phyloP scores from a whole-genome alignment of 1,140 invertebrate species.

The Macrostomum lignano region DNA sequence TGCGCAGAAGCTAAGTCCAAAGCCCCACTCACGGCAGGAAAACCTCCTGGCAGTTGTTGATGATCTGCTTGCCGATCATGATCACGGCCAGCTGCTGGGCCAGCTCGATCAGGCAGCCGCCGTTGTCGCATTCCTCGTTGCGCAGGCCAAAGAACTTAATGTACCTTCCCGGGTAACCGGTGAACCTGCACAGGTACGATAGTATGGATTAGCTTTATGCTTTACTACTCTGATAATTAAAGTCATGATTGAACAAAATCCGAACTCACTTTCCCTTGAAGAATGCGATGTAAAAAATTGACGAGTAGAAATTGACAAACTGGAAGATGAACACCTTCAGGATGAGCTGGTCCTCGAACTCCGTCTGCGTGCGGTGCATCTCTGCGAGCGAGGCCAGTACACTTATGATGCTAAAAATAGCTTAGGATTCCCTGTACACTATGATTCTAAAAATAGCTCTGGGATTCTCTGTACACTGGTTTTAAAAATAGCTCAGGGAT shows the following conservation, averaged over 20 bases:
- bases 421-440: too few relatives aligned
- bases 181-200: slow-evolving; percentile 31
- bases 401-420: slow-evolving; percentile 5
- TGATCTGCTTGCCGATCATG: slow-evolving; percentile 54
- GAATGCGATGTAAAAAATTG: slow-evolving; percentile 93
- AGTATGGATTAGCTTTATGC: slow-evolving; percentile 5
- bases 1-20: too few relatives aligned
- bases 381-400: slow-evolving; percentile 33
- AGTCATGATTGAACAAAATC: neutral
- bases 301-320: slow-evolving; percentile 92
- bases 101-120: slow-evolving; percentile 49
- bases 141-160: slow-evolving; percentile 38
- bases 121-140: slow-evolving; percentile 45
- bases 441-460: too few relatives aligned
- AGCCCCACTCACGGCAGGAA: slow-evolving; percentile 11
- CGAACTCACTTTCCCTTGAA: slow-evolving; percentile 47
- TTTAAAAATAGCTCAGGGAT: too few relatives aligned
- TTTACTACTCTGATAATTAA: slow-evolving; percentile 7
- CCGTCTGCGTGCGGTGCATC: slow-evolving; percentile 67
- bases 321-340: slow-evolving; percentile 85
- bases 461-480: too few relatives aligned
- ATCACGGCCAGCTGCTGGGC: slow-evolving; percentile 52
- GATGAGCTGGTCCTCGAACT: slow-evolving; percentile 83
- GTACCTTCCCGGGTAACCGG: slow-evolving; percentile 45
- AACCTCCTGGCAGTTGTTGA: slow-evolving; percentile 48